phyloP scores from a whole-genome alignment of 2,888 invertebrate genomes.

The Sicus ferrugineus region DNA sequence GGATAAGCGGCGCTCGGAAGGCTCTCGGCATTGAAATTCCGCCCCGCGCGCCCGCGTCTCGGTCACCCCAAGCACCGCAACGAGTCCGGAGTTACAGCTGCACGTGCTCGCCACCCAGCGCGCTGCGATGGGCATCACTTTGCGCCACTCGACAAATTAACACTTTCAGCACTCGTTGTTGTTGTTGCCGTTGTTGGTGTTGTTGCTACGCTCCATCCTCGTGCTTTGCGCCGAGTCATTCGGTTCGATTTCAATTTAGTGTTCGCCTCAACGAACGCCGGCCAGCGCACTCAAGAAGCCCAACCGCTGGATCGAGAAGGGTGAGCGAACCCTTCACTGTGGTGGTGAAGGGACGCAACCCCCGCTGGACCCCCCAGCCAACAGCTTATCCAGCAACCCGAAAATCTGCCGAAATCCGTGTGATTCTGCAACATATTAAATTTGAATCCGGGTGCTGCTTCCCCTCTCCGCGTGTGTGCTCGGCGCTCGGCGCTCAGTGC shows the following conservation, averaged over 20 bases:
- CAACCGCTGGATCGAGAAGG: not conserved
- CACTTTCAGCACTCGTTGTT: no score
- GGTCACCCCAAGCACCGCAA: not conserved
- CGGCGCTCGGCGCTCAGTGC: not conserved
- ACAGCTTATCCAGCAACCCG: not conserved
- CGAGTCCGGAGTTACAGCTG: not conserved
- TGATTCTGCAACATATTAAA: constrained; percentile 16
- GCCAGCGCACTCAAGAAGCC: no score
- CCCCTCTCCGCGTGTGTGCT: not conserved
- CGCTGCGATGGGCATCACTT: constrained; percentile 21
- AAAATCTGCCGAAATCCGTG: constrained; percentile 12
- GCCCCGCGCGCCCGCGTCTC: not conserved
- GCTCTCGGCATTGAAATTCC: not conserved
- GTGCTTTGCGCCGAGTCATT: no score
- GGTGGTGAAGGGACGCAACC: no score
- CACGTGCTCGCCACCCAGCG: not conserved
- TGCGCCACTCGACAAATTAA: constrained; percentile 29
- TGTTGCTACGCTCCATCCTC: no score
- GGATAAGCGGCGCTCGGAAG: constrained; percentile 34
- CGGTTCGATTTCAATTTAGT: no score
- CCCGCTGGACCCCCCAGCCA: not conserved
- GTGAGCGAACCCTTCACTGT: no score
- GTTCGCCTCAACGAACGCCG: no score
- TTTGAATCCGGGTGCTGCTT: constrained; percentile 4
- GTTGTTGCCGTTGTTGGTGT: constrained; percentile 2